Percentiles rank a stretch among this genome's conserved stretches.
Conservation (phyloP, 1,140 invertebrate genomes). For the Heliconius congener region DNA sequence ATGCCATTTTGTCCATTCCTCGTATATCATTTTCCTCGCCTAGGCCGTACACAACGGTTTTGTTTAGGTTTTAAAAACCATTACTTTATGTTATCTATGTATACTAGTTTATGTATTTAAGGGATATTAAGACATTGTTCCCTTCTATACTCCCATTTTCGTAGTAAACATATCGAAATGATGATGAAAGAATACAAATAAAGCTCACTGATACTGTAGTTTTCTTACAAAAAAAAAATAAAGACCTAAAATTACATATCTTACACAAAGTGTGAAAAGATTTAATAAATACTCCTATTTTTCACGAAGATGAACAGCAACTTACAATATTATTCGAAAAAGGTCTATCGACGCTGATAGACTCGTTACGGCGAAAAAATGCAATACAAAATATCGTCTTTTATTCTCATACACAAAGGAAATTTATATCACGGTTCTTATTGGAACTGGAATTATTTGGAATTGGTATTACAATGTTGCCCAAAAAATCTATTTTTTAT, state of each 20-base stretch:
- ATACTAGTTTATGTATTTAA: too few species aligned
- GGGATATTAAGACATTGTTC: too few species aligned
- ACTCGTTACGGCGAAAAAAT: background rate
- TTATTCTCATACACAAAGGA: background rate
- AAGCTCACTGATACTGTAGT: too few species aligned
- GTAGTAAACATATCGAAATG: too few species aligned
- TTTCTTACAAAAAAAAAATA: too few species aligned
- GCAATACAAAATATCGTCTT: background rate
- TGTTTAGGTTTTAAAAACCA: too few species aligned
- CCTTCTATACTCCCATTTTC: too few species aligned
- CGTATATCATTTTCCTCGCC: too few species aligned
- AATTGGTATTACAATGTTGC: background rate
- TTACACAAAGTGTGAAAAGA: background rate
- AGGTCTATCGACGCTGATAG: background rate
- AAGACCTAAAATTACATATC: background rate
- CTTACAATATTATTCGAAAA: background rate
- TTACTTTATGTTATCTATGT: too few species aligned
- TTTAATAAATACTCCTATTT: background rate
- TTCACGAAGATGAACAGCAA: background rate
- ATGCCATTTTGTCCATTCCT: too few species aligned
- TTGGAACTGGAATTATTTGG: background rate
- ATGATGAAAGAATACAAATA: too few species aligned
- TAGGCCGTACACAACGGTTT: too few species aligned
- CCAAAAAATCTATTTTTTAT: background rate
- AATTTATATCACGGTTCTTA: background rate